Percentiles rank a stretch among this genome's conserved stretches.
Conservation (phyloP, 2,888 invertebrate species). For the Didymodactylos carnosus region DNA sequence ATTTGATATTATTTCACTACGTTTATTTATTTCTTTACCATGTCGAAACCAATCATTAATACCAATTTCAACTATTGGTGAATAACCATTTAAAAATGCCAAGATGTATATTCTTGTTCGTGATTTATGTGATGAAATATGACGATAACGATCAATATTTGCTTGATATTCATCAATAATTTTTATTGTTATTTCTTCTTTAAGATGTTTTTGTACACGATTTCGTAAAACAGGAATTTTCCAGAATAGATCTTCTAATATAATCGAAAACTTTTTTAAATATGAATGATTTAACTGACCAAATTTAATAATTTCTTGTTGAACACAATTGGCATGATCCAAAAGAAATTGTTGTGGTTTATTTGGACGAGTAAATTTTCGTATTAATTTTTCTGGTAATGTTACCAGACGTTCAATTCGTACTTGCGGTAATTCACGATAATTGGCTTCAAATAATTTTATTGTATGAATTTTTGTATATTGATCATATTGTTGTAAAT, state of each 20-base stretch:
- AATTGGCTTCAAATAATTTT: conserved; percentile 61
- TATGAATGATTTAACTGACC: conserved; percentile 9
- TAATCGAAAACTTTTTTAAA: conserved; percentile 5
- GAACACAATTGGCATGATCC: conserved; percentile 7
- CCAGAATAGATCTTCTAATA: conserved; percentile 13
- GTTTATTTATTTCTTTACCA: conserved; percentile 92
- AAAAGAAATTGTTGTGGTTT: neutral
- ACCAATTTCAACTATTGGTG: conserved; percentile 88
- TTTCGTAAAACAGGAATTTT: conserved; percentile 3
- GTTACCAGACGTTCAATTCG: conserved; percentile 7
- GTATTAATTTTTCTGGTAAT: conserved; percentile 11
- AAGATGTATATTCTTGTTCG: conserved; percentile 82
- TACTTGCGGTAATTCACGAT: conserved; percentile 9
- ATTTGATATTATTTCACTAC: conserved; percentile 86
- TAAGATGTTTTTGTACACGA: conserved; percentile 22
- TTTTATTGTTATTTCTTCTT: conserved; percentile 33
- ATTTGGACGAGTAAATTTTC: conserved; percentile 11
- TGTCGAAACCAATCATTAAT: conserved; percentile 90
- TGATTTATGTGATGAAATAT: conserved; percentile 5
- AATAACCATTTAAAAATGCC: conserved; percentile 67
- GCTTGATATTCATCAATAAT: conserved; percentile 33
- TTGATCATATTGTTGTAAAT: conserved; percentile 78
- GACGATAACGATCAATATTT: conserved; percentile 23
- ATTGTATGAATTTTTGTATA: conserved; percentile 97
- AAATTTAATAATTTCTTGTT: conserved; percentile 12